Evolutionary conservation across 2,797 vertebrate genomes (phyloP).

Genomic region (Aselliscus stoliczkanus): DNA sequence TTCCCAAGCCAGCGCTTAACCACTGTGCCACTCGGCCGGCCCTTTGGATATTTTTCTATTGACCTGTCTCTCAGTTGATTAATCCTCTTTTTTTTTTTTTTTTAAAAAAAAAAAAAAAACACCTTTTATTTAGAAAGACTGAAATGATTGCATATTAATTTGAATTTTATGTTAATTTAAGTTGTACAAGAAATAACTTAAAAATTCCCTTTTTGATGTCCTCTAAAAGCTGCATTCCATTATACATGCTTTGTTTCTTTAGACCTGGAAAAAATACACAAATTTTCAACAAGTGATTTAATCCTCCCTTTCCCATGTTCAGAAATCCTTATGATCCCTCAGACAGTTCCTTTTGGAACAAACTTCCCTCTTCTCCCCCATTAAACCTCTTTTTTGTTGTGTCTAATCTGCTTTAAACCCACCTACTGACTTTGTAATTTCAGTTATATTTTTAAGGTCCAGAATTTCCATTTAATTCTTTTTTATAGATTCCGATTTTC

Average conservation of each 20-base stretch:
- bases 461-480: neutral
- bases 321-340: too few relatives aligned
- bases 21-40: too few relatives aligned
- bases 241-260: neutral
- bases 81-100: too few relatives aligned
- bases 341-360: too few relatives aligned
- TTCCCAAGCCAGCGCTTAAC: too few relatives aligned
- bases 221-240: neutral
- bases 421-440: conserved; percentile 10
- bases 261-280: too few relatives aligned
- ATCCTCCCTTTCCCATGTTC: too few relatives aligned
- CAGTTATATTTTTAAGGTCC: neutral
- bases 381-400: neutral
- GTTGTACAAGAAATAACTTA: neutral
- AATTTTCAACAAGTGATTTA: too few relatives aligned
- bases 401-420: neutral
- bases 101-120: too few relatives aligned
- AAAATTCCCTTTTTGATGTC: neutral
- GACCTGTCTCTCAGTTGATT: neutral
- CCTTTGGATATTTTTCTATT: neutral
- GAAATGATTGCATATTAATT: neutral
- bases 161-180: neutral
- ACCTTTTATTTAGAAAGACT: neutral
- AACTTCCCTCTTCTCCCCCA: too few relatives aligned
- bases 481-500: conserved; percentile 11